Conservation (phyloP, 2,113 vertebrate species). For the Rattus norvegicus region DNA sequence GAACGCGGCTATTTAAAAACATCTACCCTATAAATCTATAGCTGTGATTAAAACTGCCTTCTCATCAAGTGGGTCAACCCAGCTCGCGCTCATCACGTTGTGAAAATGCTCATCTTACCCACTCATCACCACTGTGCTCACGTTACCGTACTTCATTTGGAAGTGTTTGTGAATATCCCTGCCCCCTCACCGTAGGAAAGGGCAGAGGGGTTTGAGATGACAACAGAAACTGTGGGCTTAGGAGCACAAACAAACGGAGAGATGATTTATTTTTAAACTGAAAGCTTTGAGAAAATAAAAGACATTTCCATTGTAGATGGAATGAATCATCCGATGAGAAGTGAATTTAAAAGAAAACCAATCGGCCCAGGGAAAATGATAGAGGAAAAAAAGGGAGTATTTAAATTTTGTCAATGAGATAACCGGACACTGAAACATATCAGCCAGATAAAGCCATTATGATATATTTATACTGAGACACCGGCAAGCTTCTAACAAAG, state of each 20-base stretch:
- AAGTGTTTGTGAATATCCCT: not conserved
- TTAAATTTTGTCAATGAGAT: conserved; percentile 46
- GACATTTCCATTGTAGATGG: not conserved
- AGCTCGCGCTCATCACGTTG: not conserved
- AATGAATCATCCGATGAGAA: conserved; percentile 52
- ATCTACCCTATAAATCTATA: not conserved
- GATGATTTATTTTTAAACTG: conserved; percentile 23
- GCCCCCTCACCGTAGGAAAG: not conserved
- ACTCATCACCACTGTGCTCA: not conserved
- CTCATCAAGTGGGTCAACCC: not conserved
- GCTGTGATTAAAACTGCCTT: not conserved
- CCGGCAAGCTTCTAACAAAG: not conserved
- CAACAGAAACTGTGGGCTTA: not conserved
- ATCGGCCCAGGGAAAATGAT: conserved; percentile 26
- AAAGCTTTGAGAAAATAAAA: conserved; percentile 59
- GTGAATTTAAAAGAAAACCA: not conserved
- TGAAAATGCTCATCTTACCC: not conserved
- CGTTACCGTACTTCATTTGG: not conserved
- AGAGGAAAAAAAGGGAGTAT: not conserved
- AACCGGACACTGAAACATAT: conserved; percentile 7
- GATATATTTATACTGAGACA: not conserved
- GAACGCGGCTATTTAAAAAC: conserved; percentile 35
- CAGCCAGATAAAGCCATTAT: not conserved
- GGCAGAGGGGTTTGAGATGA: not conserved
- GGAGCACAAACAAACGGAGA: conserved; percentile 44